Conservation (phyloP, 2,888 invertebrate genomes). For the Nymphalis polychloros region DNA sequence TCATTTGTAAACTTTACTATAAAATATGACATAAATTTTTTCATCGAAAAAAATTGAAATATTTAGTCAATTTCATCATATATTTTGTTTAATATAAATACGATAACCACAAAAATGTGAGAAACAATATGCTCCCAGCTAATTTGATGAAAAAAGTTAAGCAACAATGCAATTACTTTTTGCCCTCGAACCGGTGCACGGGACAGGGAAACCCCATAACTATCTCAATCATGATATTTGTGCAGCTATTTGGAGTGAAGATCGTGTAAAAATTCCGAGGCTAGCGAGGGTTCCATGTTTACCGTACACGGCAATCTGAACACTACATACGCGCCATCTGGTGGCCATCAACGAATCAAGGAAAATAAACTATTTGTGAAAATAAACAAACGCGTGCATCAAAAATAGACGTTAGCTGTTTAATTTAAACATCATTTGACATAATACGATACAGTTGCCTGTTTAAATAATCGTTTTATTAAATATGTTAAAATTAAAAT, state of each 20-base stretch:
- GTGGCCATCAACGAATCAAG: conserved; percentile 71
- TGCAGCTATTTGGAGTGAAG: conserved; percentile 59
- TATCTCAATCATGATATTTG: conserved; percentile 59
- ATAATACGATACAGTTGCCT: conserved; percentile 22
- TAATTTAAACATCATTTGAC: conserved; percentile 55
- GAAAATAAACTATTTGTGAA: conserved; percentile 74
- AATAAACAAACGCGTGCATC: conserved; percentile 70
- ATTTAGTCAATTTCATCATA: too few relatives aligned
- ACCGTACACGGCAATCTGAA: conserved; percentile 53
- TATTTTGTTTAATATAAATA: neutral
- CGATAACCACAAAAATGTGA: conserved; percentile 11
- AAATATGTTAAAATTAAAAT: neutral
- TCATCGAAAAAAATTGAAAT: too few relatives aligned
- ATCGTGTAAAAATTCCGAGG: conserved; percentile 69
- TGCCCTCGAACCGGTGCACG: conserved; percentile 41
- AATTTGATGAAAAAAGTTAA: conserved; percentile 26
- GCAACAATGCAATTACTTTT: conserved; percentile 36
- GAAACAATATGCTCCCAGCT: conserved; percentile 6
- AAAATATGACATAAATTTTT: too few relatives aligned
- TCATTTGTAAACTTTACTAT: too few relatives aligned
- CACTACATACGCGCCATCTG: conserved; percentile 75
- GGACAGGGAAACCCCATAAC: conserved; percentile 54
- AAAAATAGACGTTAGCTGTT: conserved; percentile 66
- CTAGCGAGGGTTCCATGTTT: conserved; percentile 69
- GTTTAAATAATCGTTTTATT: conserved; percentile 12